Percentiles rank a stretch among this genome's conserved stretches.
Evolutionary conservation across 2,113 vertebrate species (phyloP).

Genomic region (Tiliqua scincoides): DNA sequence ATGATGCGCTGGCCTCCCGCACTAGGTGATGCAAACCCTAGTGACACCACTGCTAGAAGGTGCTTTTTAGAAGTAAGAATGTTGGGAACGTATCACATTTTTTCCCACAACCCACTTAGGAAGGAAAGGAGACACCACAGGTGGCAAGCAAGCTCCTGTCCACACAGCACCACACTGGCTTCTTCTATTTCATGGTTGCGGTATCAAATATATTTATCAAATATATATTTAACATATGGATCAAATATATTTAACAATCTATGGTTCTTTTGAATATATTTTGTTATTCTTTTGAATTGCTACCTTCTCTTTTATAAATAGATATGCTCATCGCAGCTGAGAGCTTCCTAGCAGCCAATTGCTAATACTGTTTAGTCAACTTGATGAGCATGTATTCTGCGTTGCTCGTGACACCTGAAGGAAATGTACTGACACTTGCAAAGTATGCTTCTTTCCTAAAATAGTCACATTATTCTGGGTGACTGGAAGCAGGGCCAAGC

Average conservation of each 20-base stretch:
- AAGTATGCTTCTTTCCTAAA: too few relatives aligned
- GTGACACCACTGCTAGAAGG: too few relatives aligned
- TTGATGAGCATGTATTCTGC: not conserved
- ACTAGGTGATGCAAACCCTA: too few relatives aligned
- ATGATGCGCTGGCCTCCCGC: too few relatives aligned
- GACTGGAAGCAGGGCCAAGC: conserved; percentile 19
- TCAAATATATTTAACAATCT: too few relatives aligned
- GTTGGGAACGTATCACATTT: not conserved
- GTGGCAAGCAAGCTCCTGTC: not conserved
- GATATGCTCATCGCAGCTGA: not conserved
- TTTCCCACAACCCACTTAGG: not conserved
- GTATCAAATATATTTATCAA: too few relatives aligned
- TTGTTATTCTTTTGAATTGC: not conserved
- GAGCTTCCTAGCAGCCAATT: not conserved
- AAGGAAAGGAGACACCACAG: not conserved
- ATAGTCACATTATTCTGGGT: not conserved
- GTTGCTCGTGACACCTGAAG: not conserved
- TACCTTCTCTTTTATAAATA: not conserved
- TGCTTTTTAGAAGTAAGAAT: not conserved
- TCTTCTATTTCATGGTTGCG: not conserved
- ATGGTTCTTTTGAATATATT: not conserved
- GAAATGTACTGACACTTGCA: not conserved
- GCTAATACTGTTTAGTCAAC: not conserved
- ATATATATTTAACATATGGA: too few relatives aligned
- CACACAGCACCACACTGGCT: not conserved